Evolutionary conservation across 2,797 vertebrate species (phyloP).

Genomic region (Streptopelia turtur): DNA sequence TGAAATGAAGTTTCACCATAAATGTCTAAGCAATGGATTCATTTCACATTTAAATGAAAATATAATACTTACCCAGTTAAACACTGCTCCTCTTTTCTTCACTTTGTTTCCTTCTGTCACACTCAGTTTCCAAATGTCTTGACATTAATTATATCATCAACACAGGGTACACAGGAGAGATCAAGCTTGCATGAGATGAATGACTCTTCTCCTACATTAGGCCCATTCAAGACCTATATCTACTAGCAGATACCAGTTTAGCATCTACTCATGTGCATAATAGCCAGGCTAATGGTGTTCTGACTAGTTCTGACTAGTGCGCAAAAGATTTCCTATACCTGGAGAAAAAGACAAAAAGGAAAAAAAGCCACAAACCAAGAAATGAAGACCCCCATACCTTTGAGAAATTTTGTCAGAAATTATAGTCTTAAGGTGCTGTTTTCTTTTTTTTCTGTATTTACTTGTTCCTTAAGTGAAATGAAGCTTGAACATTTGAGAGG

Average conservation of each 20-base stretch:
- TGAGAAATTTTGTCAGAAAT: not conserved
- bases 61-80: not conserved
- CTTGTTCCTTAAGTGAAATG: not conserved
- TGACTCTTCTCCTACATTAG: not conserved
- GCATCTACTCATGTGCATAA: not conserved
- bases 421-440: not conserved
- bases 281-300: not conserved
- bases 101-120: not conserved
- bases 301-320: not conserved
- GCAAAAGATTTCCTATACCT: not conserved
- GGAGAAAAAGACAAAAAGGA: not conserved
- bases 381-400: not conserved
- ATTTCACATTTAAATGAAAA: not conserved
- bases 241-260: not conserved
- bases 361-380: not conserved
- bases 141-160: not conserved
- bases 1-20: not conserved
- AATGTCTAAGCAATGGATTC: not conserved
- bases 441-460: not conserved
- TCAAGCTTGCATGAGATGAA: not conserved
- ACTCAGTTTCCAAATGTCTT: not conserved
- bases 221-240: not conserved
- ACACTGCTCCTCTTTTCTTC: not conserved
- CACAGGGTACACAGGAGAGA: not conserved
- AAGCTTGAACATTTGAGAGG: not conserved